Evolutionary conservation across 2,888 invertebrate genomes (phyloP).

Genomic region (Choreutis nemorana): DNA sequence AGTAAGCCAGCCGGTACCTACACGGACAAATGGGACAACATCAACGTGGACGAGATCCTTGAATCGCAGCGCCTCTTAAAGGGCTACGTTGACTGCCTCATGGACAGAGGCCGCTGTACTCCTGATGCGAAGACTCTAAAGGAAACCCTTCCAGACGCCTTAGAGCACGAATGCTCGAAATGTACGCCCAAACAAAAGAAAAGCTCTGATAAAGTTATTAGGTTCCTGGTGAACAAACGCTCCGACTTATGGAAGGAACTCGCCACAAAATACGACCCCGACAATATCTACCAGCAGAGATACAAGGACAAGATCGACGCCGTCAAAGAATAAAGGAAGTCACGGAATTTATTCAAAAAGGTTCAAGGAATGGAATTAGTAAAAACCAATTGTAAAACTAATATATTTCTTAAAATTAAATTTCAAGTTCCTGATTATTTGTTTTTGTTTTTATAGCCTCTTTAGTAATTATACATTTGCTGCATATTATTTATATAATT

Average conservation of each 20-base stretch:
- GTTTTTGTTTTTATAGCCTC: too few relatives aligned
- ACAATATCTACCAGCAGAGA: conserved; percentile 70
- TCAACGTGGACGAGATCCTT: conserved; percentile 73
- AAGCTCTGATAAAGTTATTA: conserved; percentile 71
- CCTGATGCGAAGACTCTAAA: conserved; percentile 70
- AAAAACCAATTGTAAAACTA: too few relatives aligned
- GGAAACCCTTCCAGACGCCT: conserved; percentile 73
- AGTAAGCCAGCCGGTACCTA: conserved; percentile 57
- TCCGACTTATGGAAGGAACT: conserved; percentile 73
- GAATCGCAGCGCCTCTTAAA: conserved; percentile 71
- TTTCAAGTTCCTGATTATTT: too few relatives aligned
- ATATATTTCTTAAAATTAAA: too few relatives aligned
- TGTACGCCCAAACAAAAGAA: conserved; percentile 69
- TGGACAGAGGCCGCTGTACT: conserved; percentile 71
- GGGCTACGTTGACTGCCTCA: conserved; percentile 73
- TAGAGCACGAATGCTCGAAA: conserved; percentile 73
- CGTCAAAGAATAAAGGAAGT: conserved; percentile 19
- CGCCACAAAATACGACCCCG: conserved; percentile 74
- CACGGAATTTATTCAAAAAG: too few relatives aligned
- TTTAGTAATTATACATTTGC: too few relatives aligned
- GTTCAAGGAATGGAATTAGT: too few relatives aligned
- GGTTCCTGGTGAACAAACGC: conserved; percentile 72
- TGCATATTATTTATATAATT: too few relatives aligned
- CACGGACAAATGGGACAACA: conserved; percentile 74
- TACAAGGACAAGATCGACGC: conserved; percentile 63